Conservation (phyloP, 2,113 vertebrate genomes). For the Leptobrachium leishanense region DNA sequence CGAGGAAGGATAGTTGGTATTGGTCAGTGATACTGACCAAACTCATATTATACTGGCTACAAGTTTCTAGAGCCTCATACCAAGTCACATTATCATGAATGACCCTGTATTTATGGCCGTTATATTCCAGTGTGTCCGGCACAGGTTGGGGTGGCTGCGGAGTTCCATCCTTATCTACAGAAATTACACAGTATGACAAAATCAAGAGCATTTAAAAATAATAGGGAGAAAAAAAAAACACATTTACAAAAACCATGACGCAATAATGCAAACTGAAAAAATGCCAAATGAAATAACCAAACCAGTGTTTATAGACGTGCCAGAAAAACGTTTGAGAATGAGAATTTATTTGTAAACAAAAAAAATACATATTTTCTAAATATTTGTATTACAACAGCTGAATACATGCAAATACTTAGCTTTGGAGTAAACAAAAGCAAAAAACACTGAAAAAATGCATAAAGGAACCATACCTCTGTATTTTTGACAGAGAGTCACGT, state of each 20-base stretch:
- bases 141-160: slow-evolving; percentile 46
- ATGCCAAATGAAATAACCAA: too few relatives aligned
- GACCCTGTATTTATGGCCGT: slow-evolving; percentile 75
- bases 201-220: too few relatives aligned
- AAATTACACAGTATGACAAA: background rate
- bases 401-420: too few relatives aligned
- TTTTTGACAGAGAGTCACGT: slow-evolving; percentile 79
- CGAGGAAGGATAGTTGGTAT: slow-evolving; percentile 80
- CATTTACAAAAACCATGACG: too few relatives aligned
- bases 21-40: slow-evolving; percentile 82
- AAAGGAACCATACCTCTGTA: slow-evolving; percentile 67
- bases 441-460: background rate
- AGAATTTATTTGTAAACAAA: too few relatives aligned
- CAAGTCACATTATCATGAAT: slow-evolving; percentile 80
- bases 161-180: slow-evolving; percentile 52
- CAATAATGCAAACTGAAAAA: too few relatives aligned
- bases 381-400: too few relatives aligned
- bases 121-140: slow-evolving; percentile 62
- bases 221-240: too few relatives aligned
- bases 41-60: slow-evolving; percentile 69
- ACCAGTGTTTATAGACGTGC: too few relatives aligned
- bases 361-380: too few relatives aligned
- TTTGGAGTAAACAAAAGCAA: background rate
- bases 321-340: too few relatives aligned
- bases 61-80: slow-evolving; percentile 74